A percentile compares a stretch with the other conserved stretches of the same genome.
Conservation (phyloP, 1,140 invertebrate species). For the Homarus americanus region DNA sequence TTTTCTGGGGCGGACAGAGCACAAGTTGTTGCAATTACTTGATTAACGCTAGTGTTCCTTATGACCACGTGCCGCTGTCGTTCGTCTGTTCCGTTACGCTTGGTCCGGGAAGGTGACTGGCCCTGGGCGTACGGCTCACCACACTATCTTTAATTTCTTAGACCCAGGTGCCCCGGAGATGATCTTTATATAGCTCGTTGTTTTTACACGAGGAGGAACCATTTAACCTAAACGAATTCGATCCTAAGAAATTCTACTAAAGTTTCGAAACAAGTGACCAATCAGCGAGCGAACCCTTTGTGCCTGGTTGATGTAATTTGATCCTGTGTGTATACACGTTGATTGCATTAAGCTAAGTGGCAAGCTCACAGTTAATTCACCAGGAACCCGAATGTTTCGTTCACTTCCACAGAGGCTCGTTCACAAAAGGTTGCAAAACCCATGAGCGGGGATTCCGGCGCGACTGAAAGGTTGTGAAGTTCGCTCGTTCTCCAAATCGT, state of each 20-base stretch:
- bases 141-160: conserved; percentile 45
- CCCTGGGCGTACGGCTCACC: neutral
- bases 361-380: conserved; percentile 74
- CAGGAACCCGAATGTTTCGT: conserved; percentile 59
- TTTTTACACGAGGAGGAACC: conserved; percentile 8
- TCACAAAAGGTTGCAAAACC: conserved; percentile 44
- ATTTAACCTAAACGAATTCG: conserved; percentile 50
- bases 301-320: conserved; percentile 75
- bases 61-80: conserved; percentile 31
- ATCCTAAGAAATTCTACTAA: conserved; percentile 70
- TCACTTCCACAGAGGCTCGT: conserved; percentile 60
- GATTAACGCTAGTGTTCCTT: conserved; percentile 67
- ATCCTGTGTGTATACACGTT: conserved; percentile 74
- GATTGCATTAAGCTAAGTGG: conserved; percentile 75
- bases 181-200: conserved; percentile 37
- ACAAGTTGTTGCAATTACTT: conserved; percentile 73
- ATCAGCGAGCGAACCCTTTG: conserved; percentile 73
- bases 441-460: conserved; percentile 27
- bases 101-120: neutral
- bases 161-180: neutral
- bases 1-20: conserved; percentile 65
- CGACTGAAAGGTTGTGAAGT: conserved; percentile 65
- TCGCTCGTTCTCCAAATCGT: conserved; percentile 66
- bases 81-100: conserved; percentile 34
- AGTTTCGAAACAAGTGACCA: conserved; percentile 71